Evolutionary conservation across 1,140 invertebrate species (phyloP), one percentile per base, ranked within the genome.

Genomic region (Holcopasites calliopsidis): DNA sequence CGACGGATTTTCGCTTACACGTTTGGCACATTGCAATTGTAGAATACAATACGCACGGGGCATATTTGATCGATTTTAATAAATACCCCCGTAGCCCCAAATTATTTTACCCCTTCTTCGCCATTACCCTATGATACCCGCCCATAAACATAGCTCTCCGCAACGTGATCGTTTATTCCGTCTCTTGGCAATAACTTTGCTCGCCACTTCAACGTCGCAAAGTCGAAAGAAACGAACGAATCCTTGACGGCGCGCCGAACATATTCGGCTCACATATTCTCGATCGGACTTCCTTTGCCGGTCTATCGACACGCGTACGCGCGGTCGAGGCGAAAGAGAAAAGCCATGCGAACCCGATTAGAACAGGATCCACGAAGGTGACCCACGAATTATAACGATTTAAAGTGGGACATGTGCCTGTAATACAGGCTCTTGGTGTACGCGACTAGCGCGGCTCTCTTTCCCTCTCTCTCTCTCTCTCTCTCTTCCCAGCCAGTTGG

Each of bases 351-450:
- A 62, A 65, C 2, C 52, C 79, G 79, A 81, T 81, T 76, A 76
- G 79, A 52, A 47, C 79, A 69, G 80, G 79, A 77, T 55, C 60
- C 71, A 73, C 38, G 77, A 82, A 85, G 73, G 71, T 85, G 81
- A 74, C 79, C 71, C 76, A 73, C 55, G 76, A 83, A 80, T 84
- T 84, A 80, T 82, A 85, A 83, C 80, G 80, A 87, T 86, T 88
- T 80, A 81, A 88, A 85, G 77, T 88, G 71, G 86, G 80, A 87
- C 86, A 88, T 87, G 85, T 87, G 86, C 79, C 61, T 61, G 47
- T 31, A 23, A n/a, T n/a, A n/a, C n/a, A n/a, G n/a, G n/a, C n/a
- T n/a, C n/a, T n/a, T n/a, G n/a, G n/a, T n/a, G n/a, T n/a, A n/a
- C n/a, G n/a, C n/a, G n/a, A n/a, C 44, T 47, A 47, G 44, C 44